Evolutionary conservation across 2,113 vertebrate species (phyloP).

Genomic region (Desmodus rotundus): DNA sequence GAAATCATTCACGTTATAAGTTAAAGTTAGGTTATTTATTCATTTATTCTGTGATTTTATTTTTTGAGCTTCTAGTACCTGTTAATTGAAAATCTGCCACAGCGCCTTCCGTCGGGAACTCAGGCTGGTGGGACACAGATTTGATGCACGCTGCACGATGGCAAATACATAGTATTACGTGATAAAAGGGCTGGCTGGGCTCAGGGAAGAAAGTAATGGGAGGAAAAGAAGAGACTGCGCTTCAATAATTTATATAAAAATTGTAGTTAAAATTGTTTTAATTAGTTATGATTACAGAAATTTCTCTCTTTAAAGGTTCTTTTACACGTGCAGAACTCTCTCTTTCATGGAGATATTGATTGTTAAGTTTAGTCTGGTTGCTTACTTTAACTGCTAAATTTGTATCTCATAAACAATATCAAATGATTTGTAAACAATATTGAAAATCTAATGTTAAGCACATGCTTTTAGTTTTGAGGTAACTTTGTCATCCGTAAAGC

Average conservation of each 20-base stretch:
- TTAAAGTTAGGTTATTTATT: not conserved
- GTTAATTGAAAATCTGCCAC: not conserved
- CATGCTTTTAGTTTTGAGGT: not conserved
- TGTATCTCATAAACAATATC: not conserved
- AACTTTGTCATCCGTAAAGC: slow-evolving; percentile 42
- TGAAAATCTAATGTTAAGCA: slow-evolving; percentile 13
- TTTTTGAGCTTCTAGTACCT: not conserved
- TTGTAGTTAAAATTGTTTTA: not conserved
- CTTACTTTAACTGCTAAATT: not conserved
- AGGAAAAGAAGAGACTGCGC: not conserved
- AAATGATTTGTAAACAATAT: not conserved
- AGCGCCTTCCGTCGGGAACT: not conserved
- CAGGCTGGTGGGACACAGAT: not conserved
- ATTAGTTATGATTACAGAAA: not conserved
- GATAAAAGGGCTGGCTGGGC: not conserved
- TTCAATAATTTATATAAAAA: not conserved
- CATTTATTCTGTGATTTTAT: not conserved
- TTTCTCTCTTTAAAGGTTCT: not conserved
- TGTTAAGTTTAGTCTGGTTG: not conserved
- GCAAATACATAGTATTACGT: not conserved
- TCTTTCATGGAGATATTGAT: not conserved
- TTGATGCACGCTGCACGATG: not conserved
- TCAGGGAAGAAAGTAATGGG: not conserved
- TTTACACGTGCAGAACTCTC: not conserved
- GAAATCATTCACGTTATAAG: not conserved